phyloP scores from a whole-genome alignment of 2,797 vertebrate genomes.

The Acipenser ruthenus region DNA sequence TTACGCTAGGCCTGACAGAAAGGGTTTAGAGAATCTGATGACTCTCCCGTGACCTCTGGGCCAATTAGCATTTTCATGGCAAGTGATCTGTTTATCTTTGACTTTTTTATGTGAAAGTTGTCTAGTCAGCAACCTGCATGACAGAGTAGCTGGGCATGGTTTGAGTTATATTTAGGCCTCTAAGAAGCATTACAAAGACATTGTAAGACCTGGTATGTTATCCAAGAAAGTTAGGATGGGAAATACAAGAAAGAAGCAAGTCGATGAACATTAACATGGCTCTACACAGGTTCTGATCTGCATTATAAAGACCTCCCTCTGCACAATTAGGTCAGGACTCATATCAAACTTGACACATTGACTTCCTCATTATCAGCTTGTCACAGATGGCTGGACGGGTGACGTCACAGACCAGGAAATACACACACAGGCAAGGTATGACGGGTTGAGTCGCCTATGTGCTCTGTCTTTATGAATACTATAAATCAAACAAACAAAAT shows the following conservation, averaged over 20 bases:
- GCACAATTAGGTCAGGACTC: neutral
- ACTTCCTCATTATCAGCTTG: no score
- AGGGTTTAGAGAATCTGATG: slow-evolving; percentile 20
- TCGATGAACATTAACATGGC: neutral
- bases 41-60: slow-evolving; percentile 38
- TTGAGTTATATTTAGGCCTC: slow-evolving; percentile 32
- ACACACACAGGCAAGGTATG: no score
- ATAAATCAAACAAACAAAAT: no score
- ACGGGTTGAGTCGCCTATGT: no score
- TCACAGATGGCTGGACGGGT: no score
- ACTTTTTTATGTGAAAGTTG: slow-evolving; percentile 28
- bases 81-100: slow-evolving; percentile 41
- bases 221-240: neutral
- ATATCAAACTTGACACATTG: no score
- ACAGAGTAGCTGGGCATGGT: slow-evolving; percentile 53
- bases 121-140: slow-evolving; percentile 48
- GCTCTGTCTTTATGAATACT: no score
- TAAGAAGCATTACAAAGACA: slow-evolving; percentile 42
- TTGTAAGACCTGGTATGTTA: slow-evolving; percentile 24
- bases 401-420: no score
- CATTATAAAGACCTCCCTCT: neutral
- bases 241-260: neutral
- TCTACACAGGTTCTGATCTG: no score
- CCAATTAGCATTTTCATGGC: slow-evolving; percentile 45
- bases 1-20: slow-evolving; percentile 14